Base-by-base conservation (phyloP, 2,113 vertebrate genomes). In the Echinops telfairi region DNA sequence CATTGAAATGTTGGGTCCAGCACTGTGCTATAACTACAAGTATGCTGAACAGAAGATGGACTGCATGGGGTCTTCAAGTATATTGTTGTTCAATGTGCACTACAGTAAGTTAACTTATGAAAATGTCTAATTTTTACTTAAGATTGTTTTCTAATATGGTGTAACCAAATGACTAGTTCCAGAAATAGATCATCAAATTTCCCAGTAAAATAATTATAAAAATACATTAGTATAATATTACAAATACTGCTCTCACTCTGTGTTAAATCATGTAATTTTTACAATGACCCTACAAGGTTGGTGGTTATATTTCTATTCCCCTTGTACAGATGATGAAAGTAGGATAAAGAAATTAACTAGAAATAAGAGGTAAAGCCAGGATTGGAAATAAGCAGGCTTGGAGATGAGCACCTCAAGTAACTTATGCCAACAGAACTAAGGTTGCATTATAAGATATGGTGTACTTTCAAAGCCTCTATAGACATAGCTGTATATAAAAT, bases 391-490 rank as follows among this genome's bases (percentile, higher is more conserved):
- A 47, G 22, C 23, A 27, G 23, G 1, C 47, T 2, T 22, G 33
- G 0, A 19, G 1, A 3, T 57, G 16, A 17, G 10, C 1, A 6
- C 23, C 1, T 6, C 40, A 29, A 8, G 16, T 1, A 2, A 47
- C 57, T 62, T 22, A 58, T 4, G 17, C 6, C 14, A 23, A 53
- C 6, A 4, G 19, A 90, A 62, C 0, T 33, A 33, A 77, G 43
- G 0, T 2, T 16, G 3, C 1, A 0, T 4, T 64, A 12, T 25
- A 19, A 16, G 70, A 68, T 57, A 14, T 76, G 73, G 1, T 64
- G 16, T 33, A 20, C 27, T 57, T 22, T 36, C 23, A 38, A 86
- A 43, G 15, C 2, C 31, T 29, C 0, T 43, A n/a, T 38, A 91
- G 40, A 60, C 27, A 9, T 62, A 22, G 31, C 23, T 58, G 27